Base-by-base conservation (phyloP, 2,888 invertebrate species). In the Agriotes lineatus region DNA sequence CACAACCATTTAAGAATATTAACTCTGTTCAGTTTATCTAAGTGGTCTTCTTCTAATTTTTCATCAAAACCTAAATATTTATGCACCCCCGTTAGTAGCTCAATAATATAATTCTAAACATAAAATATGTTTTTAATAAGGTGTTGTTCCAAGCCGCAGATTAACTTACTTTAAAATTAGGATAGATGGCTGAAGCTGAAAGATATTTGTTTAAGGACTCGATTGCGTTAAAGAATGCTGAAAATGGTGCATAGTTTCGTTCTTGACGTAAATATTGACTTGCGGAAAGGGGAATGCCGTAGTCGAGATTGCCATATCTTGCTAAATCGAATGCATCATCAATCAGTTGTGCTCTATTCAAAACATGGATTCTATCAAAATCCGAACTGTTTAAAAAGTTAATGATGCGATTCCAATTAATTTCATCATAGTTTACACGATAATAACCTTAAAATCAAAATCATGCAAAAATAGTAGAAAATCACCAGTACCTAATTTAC, bases 401-500 rank as follows among this genome's bases (percentile, higher is more conserved):
- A 1, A 84, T 82, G 6, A 95, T 82, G 63, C 93, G 83, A 35
- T 88, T 83, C 94, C 94, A 95, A 83, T 94, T 94, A 59, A 86
- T 85, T 1, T 84, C 78, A 80, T 94, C 94, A 81, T 95, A 95
- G 84, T 93, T 93, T 44, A 94, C 90, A 67, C 92, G 89, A 83
- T 91, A 93, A 0, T 90, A 85, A 0, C 90, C 90, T 88, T 63
- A 52, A 76, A 74, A 42, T 3, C 16, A 2, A 35, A 35, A 1
- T 9, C 6, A 14, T 1, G 3, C 35, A 1, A 44, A 71, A 37
- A 37, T 2, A 4, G 2, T 12, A 37, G 1, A 37, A 1, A 12
- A 37, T n/a, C n/a, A 56, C 6, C 12, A 22, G 12, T 1, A n/a
- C n/a, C 12, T 50, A 9, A 22, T 10, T 50, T 58, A 66, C 66